Percentiles rank a stretch among this genome's conserved stretches.
Evolutionary conservation across 1,140 invertebrate genomes (phyloP).

Genomic region (Episyrphus balteatus): DNA sequence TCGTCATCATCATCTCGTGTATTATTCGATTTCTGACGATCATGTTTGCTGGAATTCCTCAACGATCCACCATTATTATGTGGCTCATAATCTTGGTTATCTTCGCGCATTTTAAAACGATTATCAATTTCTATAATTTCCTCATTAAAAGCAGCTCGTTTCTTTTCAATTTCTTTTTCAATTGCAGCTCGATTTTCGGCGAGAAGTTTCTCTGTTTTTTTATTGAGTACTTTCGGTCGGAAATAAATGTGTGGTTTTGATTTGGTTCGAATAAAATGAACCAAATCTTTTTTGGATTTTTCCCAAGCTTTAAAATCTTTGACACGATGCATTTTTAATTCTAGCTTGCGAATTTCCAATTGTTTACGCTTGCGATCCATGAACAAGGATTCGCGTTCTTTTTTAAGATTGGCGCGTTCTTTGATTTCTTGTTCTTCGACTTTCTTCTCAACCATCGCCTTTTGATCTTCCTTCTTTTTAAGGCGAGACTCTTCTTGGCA

Average conservation of each 20-base stretch:
- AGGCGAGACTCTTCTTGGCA: slow-evolving; percentile 85
- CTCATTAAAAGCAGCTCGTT: slow-evolving; percentile 19
- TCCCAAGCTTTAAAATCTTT: slow-evolving; percentile 85
- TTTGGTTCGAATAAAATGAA: slow-evolving; percentile 79
- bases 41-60: no score
- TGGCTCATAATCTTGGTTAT: no score
- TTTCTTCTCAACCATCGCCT: slow-evolving; percentile 82
- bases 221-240: slow-evolving; percentile 60
- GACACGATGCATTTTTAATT: slow-evolving; percentile 79
- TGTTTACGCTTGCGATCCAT: slow-evolving; percentile 75
- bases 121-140: slow-evolving; percentile 14
- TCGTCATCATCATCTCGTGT: no score
- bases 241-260: slow-evolving; percentile 80
- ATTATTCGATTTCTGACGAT: no score
- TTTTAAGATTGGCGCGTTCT: slow-evolving; percentile 75
- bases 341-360: slow-evolving; percentile 76
- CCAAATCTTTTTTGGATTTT: slow-evolving; percentile 58
- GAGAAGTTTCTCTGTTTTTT: slow-evolving; percentile 41
- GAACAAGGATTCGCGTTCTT: slow-evolving; percentile 77
- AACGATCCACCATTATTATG: no score
- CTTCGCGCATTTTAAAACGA: no score
- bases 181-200: slow-evolving; percentile 39
- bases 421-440: slow-evolving; percentile 80
- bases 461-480: slow-evolving; percentile 58
- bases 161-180: slow-evolving; percentile 21